Evolutionary conservation across 2,888 invertebrate genomes (phyloP).

Genomic region (Miltochrista miniata): DNA sequence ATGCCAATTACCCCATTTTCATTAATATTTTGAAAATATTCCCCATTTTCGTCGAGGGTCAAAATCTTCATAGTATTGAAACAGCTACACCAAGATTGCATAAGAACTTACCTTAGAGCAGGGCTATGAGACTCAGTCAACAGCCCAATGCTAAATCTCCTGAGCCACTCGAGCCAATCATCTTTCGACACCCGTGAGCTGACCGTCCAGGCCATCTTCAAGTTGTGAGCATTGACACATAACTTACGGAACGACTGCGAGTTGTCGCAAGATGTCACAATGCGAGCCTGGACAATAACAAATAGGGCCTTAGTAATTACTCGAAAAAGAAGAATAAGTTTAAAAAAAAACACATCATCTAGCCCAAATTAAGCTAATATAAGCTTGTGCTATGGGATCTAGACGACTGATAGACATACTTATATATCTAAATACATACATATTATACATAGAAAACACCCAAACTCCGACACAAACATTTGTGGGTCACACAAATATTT

Average conservation of each 20-base stretch:
- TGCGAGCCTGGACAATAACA: slow-evolving; percentile 59
- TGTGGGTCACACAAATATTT: too few species aligned
- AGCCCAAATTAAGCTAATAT: too few species aligned
- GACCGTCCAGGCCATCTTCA: slow-evolving; percentile 96
- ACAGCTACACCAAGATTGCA: background rate
- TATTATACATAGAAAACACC: too few species aligned
- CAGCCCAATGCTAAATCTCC: slow-evolving; percentile 95
- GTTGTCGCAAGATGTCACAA: slow-evolving; percentile 79
- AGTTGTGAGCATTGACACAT: slow-evolving; percentile 91
- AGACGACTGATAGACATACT: too few species aligned
- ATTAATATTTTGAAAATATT: too few species aligned
- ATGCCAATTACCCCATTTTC: too few species aligned
- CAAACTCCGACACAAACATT: too few species aligned
- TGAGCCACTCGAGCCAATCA: slow-evolving; percentile 99
- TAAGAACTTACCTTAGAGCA: slow-evolving; percentile 85
- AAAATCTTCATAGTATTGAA: too few species aligned
- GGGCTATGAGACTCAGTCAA: slow-evolving; percentile 98
- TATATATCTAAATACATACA: too few species aligned
- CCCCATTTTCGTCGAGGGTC: too few species aligned
- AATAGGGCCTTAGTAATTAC: background rate
- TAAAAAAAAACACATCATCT: too few species aligned
- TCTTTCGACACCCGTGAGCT: slow-evolving; percentile 97
- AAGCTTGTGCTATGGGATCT: too few species aligned
- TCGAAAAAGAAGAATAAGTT: background rate
- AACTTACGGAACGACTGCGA: slow-evolving; percentile 90